Base-by-base conservation (phyloP, 2,113 vertebrate genomes). In the Mastomys coucha region DNA sequence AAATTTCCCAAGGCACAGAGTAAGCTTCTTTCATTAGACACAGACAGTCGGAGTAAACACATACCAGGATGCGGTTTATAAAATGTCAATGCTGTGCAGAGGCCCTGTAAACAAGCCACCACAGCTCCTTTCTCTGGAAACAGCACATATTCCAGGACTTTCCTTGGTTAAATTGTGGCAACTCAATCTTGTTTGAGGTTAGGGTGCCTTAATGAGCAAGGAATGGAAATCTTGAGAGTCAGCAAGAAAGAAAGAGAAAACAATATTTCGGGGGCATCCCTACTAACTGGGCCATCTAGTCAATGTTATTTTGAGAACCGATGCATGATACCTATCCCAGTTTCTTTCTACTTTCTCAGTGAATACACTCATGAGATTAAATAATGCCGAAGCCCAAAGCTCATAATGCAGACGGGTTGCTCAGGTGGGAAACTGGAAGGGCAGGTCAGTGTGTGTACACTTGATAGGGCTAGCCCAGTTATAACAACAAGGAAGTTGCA, bases 401-500 rank as follows among this genome's bases (percentile, higher is more conserved):
- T 45, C 42, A 13, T 26, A 89, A 26, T 20, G 49, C 76, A 92
- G n/a, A 17, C 76, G 67, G 49, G 7, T 70, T 89, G 36, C 86
- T 89, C 39, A 60, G 53, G 51, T 53, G 56, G 26, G 53, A 58
- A 89, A 72, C 78, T 65, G 77, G 81, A 91, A 93, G 95, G 56
- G 42, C 51, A 91, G 51, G 24, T 22, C 7, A 58, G 4, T 45
- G 28, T 39, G 51, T 33, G 67, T 19, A 7, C 0, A 72, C 42
- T 65, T 72, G 88, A 70, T 13, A 89, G 80, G 49, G 42, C 16
- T 88, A 45, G 58, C 60, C 56, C 56, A 58, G 81, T 42, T 20
- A n/a, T 75, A 90, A 91, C 13, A 80, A 76, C 39, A 90, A 96
- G 73, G 58, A 95, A 97, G 77, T 28, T 67, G 22, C 85, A 51